Conservation (phyloP, 2,888 invertebrate genomes). For the Epinotia demarniana region DNA sequence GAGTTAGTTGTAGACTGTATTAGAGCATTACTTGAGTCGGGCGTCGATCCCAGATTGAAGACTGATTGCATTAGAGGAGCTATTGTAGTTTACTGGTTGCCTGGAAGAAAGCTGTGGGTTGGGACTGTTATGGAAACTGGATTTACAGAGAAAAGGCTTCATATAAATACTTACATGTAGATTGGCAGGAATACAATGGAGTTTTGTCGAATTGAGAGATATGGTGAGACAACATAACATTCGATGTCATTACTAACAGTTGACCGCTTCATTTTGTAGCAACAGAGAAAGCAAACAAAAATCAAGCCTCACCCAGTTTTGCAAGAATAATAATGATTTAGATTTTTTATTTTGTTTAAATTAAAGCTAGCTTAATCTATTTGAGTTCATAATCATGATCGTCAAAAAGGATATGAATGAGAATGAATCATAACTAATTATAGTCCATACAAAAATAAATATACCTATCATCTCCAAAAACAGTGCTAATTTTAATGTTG, state of each 20-base stretch:
- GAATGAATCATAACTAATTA: too few species aligned
- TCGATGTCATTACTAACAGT: neutral
- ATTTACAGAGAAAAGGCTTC: neutral
- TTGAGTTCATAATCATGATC: too few species aligned
- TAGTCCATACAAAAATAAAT: too few species aligned
- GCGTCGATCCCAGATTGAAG: conserved; percentile 12
- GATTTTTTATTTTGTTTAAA: too few species aligned
- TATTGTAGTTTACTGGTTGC: neutral
- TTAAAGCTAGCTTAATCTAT: too few species aligned
- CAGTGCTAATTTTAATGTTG: too few species aligned
- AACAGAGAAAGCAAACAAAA: too few species aligned
- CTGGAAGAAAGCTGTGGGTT: neutral
- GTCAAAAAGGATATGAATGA: too few species aligned
- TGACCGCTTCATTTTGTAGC: neutral
- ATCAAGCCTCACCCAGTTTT: too few species aligned
- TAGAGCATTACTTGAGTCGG: conserved; percentile 12
- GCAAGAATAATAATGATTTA: too few species aligned
- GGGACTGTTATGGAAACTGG: neutral
- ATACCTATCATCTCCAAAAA: too few species aligned
- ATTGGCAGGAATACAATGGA: neutral
- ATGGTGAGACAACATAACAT: neutral
- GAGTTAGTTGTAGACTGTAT: conserved; percentile 20
- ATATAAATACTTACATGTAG: neutral
- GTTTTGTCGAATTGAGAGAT: neutral
- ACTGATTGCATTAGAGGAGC: conserved; percentile 3